Evolutionary conservation across 2,113 vertebrate genomes (phyloP).

Genomic region (Solenodon paradoxus): DNA sequence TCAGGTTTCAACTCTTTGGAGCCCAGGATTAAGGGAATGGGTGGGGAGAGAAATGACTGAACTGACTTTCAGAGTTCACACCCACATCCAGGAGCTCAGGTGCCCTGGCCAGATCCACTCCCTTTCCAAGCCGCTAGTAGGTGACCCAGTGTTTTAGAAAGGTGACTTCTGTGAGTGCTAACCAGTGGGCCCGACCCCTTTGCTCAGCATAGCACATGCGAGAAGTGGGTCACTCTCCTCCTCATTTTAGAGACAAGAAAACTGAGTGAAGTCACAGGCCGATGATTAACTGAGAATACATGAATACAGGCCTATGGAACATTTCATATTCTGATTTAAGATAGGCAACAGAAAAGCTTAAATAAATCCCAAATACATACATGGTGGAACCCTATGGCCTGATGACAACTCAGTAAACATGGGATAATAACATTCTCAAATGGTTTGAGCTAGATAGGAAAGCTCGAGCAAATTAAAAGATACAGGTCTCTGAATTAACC

Average conservation of each 20-base stretch:
- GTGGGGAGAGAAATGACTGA: background rate
- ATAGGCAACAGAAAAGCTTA: background rate
- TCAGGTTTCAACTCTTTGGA: background rate
- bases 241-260: background rate
- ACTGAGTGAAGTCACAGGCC: background rate
- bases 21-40: background rate
- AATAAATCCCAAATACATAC: background rate
- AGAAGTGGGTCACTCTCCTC: background rate
- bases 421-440: background rate
- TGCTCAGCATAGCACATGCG: fast-evolving
- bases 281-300: background rate
- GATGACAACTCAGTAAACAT: background rate
- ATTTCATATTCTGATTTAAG: background rate
- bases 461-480: background rate
- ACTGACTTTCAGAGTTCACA: background rate
- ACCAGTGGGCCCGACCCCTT: background rate
- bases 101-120: background rate
- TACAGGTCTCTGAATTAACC: background rate
- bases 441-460: background rate
- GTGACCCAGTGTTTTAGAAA: too few species aligned
- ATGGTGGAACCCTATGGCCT: background rate
- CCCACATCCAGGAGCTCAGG: background rate
- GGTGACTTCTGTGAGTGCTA: background rate
- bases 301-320: background rate
- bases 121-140: background rate